Percentiles rank a stretch among this genome's conserved stretches.
Conservation (phyloP, 2,113 vertebrate species). For the Tursiops truncatus region DNA sequence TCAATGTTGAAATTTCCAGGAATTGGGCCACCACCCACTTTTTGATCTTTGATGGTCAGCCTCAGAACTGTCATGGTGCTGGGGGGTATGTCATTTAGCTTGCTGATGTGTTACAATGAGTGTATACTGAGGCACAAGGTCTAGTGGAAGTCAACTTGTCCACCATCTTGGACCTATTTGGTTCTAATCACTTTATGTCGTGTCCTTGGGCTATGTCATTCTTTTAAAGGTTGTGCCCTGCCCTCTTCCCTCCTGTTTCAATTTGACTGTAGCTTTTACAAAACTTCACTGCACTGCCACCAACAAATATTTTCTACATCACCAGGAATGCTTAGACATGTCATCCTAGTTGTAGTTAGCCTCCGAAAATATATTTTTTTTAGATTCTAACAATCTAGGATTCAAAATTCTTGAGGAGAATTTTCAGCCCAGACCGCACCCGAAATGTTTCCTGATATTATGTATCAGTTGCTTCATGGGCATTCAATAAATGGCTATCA, state of each 20-base stretch:
- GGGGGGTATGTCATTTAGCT: too few relatives aligned
- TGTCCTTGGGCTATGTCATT: too few relatives aligned
- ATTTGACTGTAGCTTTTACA: background rate
- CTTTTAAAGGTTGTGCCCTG: too few relatives aligned
- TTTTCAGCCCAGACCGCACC: background rate
- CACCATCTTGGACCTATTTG: too few relatives aligned
- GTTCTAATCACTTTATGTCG: too few relatives aligned
- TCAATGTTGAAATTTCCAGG: background rate
- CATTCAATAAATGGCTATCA: background rate
- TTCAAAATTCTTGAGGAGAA: background rate
- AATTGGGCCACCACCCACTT: too few relatives aligned
- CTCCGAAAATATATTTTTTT: background rate
- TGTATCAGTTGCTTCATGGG: background rate
- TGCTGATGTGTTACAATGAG: too few relatives aligned
- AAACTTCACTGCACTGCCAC: background rate
- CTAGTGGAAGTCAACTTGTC: too few relatives aligned
- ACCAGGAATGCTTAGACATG: background rate
- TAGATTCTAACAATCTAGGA: background rate
- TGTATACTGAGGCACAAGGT: too few relatives aligned
- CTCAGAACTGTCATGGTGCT: too few relatives aligned
- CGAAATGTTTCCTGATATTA: background rate
- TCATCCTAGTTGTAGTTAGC: background rate
- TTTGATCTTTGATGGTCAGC: too few relatives aligned
- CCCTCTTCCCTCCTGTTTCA: too few relatives aligned
- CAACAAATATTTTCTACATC: background rate